phyloP scores from a whole-genome alignment of 2,113 vertebrate genomes.

The Trachemys scripta region DNA sequence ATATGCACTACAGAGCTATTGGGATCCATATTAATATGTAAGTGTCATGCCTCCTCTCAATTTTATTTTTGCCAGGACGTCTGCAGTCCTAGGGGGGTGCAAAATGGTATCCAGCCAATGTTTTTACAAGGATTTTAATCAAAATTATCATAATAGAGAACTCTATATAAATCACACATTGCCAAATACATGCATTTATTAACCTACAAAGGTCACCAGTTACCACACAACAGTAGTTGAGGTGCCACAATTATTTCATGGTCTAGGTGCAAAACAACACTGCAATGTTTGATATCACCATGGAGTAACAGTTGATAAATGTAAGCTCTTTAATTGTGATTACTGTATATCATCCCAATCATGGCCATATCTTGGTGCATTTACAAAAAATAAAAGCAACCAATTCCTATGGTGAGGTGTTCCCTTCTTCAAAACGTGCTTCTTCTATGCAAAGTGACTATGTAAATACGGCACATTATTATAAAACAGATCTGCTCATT shows the following conservation, averaged over 20 bases:
- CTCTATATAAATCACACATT: background rate
- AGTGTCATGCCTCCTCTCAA: background rate
- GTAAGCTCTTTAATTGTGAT: background rate
- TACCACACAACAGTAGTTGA: conserved; percentile 2
- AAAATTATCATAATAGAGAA: background rate
- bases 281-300: background rate
- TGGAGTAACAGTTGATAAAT: background rate
- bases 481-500: background rate
- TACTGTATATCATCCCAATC: background rate
- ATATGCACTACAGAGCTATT: background rate
- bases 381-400: background rate
- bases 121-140: conserved; percentile 18
- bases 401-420: background rate
- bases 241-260: background rate
- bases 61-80: background rate
- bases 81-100: background rate
- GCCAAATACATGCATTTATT: background rate
- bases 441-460: background rate
- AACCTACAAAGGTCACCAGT: background rate
- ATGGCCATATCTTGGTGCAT: background rate
- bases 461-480: background rate
- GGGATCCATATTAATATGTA: background rate
- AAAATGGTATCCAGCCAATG: background rate
- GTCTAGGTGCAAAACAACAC: background rate
- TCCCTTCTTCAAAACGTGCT: background rate